Evolutionary conservation across 92 coral and sea anemone species (phyloP).

Genomic region (Porites rus): DNA sequence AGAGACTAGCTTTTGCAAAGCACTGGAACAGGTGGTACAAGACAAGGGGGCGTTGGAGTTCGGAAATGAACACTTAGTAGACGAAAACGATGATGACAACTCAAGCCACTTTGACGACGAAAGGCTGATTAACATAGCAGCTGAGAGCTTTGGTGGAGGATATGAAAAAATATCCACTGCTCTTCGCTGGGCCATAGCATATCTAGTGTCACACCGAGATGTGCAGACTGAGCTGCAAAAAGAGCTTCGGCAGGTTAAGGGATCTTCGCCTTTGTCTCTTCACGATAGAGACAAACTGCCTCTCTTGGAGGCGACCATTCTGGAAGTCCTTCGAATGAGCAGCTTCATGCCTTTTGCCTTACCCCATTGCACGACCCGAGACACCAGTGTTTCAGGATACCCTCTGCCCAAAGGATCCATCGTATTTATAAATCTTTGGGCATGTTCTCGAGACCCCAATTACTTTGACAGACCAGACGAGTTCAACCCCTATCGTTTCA

Average conservation of each 20-base stretch:
- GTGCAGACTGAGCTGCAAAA: constrained; percentile 78
- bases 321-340: constrained; percentile 90
- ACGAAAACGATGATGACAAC: constrained; percentile 35
- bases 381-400: constrained; percentile 86
- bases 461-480: constrained; percentile 81
- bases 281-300: constrained; percentile 86
- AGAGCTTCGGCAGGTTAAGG: constrained; percentile 77
- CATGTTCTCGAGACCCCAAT: constrained; percentile 88
- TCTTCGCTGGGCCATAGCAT: constrained; percentile 86
- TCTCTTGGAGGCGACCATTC: constrained; percentile 92
- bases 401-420: constrained; percentile 82
- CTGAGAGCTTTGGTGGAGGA: constrained; percentile 96
- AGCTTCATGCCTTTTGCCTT: constrained; percentile 93
- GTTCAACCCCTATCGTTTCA: constrained; percentile 90
- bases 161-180: constrained; percentile 85
- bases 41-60: constrained; percentile 57
- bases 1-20: constrained; percentile 60
- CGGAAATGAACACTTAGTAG: constrained; percentile 34
- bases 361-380: constrained; percentile 93
- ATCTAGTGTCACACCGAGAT: constrained; percentile 82
- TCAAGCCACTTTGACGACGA: constrained; percentile 83
- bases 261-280: constrained; percentile 70
- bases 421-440: constrained; percentile 95
- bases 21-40: constrained; percentile 64
- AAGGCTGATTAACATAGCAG: constrained; percentile 76